Conservation (phyloP, 1,140 invertebrate species). For the Calliphora vicina region DNA sequence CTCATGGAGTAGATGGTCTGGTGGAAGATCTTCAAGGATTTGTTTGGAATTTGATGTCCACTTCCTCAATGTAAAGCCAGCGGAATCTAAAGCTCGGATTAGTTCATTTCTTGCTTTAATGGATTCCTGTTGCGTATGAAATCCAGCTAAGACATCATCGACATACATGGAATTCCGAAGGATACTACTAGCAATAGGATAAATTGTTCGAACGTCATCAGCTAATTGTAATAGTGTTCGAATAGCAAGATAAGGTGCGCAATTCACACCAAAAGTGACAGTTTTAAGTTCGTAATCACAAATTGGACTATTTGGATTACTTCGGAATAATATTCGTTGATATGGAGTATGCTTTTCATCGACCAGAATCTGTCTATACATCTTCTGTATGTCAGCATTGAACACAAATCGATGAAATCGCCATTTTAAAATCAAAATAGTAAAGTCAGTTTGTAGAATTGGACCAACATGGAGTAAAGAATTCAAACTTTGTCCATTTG, state of each 20-base stretch:
- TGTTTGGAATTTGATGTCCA: neutral
- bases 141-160: neutral
- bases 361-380: too few relatives aligned
- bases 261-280: too few relatives aligned
- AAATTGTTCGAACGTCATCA: neutral
- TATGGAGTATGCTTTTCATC: too few relatives aligned
- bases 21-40: neutral
- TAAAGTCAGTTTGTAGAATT: neutral
- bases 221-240: neutral
- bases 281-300: too few relatives aligned
- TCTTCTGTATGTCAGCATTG: too few relatives aligned
- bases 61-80: conserved; percentile 15
- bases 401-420: neutral
- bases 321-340: too few relatives aligned
- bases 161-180: neutral
- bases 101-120: neutral
- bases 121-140: neutral
- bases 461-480: conserved; percentile 1
- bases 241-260: neutral
- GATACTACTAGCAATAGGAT: neutral
- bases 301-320: too few relatives aligned
- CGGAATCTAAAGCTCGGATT: neutral
- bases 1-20: conserved; percentile 4
- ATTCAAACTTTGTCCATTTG: neutral
- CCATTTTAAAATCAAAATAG: neutral